phyloP scores from a whole-genome alignment of 2,888 invertebrate species.

The Trichopria drosophilae region DNA sequence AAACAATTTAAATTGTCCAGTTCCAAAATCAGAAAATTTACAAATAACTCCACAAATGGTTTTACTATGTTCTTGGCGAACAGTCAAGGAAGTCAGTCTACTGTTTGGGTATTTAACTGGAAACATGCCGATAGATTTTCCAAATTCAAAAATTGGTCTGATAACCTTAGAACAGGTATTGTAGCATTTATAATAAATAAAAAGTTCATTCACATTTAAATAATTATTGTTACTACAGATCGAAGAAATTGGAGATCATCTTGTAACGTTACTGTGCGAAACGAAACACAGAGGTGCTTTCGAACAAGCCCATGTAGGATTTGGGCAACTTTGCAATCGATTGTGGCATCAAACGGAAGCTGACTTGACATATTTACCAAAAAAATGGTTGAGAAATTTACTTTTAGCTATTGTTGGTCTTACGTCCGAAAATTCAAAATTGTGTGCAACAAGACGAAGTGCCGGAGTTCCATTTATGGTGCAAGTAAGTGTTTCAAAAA shows the following conservation, averaged over 20 bases:
- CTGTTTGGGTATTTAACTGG: constrained; percentile 69
- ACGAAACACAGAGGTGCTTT: constrained; percentile 97
- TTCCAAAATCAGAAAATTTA: too few species aligned
- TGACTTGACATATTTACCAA: constrained; percentile 65
- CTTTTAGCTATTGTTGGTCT: constrained; percentile 62
- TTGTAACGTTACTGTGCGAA: constrained; percentile 68
- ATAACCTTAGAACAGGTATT: constrained; percentile 54
- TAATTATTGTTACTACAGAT: constrained; percentile 55
- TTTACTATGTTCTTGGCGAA: constrained; percentile 91
- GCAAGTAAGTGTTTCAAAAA: constrained; percentile 63
- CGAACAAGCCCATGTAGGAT: constrained; percentile 91
- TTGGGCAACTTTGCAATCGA: constrained; percentile 73
- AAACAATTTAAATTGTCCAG: too few species aligned
- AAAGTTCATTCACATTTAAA: background rate
- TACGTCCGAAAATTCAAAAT: constrained; percentile 58
- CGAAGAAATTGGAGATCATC: constrained; percentile 67
- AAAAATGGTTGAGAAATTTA: constrained; percentile 67
- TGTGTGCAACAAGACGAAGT: constrained; percentile 85
- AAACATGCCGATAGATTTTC: constrained; percentile 59
- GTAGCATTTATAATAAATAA: constrained; percentile 4
- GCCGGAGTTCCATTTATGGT: constrained; percentile 94
- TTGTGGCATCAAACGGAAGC: constrained; percentile 63
- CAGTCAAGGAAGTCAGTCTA: constrained; percentile 81
- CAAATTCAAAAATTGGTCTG: constrained; percentile 50
- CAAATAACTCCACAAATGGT: constrained; percentile 78